Evolutionary conservation across 1,140 invertebrate genomes (phyloP), one percentile per base, ranked within the genome.

Genomic region (Gyrodactylus salaris): DNA sequence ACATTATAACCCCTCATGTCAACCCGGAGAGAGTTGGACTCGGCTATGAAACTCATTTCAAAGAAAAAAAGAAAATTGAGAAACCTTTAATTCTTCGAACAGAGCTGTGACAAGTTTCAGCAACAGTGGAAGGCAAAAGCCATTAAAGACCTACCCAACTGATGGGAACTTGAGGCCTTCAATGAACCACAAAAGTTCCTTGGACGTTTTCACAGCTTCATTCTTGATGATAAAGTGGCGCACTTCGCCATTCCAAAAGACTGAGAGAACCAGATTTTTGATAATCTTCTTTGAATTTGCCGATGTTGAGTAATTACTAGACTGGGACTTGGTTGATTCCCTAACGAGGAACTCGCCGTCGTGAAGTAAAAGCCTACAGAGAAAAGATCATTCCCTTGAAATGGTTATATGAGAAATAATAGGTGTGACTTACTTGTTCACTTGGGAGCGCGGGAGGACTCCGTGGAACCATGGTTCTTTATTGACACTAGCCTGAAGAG

Each of bases 341-440:
- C 91, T 84, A 26, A 97, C 90, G 70, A 97, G 83, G 80, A 90
- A 97, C 78, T 96, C 91, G 0, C 91, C 91, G 77, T 95, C 88
- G 70, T 86, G 86, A 20, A 86, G 85, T 23, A 95, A 81, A 20
- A 96, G 83, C 74, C 90, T 82, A 20, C 94, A 89, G 0, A n/a
- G n/a, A n/a, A 54, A 16, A 16, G n/a, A 54, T 54, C 7, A 54
- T n/a, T n/a, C n/a, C n/a, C n/a, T n/a, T n/a, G n/a, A 54, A 54
- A 54, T 54, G 7, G n/a, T 54, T 7, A 7, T 54, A 16, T 16
- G 7, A 16, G 7, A n/a, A n/a, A 54, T 54, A 54, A n/a, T 54
- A n/a, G 7, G n/a, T 54, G 34, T 16, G 34, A 16, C n/a, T 54
- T 54, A 54, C 34, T 54, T 54, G 34, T 54, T n/a, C 7, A 95